phyloP scores from a whole-genome alignment of 2,113 vertebrate genomes.

The Lagopus muta region DNA sequence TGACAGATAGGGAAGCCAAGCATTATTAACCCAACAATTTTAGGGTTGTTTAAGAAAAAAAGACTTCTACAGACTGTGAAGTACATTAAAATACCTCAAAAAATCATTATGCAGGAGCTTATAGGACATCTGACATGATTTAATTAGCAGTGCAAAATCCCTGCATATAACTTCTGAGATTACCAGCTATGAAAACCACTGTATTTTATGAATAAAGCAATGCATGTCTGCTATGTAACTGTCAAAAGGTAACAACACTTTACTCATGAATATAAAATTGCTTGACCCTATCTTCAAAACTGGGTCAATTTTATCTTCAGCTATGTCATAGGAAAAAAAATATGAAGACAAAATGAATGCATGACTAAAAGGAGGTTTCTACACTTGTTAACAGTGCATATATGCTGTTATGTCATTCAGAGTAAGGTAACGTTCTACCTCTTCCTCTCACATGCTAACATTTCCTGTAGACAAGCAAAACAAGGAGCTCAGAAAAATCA shows the following conservation, averaged over 20 bases:
- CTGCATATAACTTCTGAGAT: neutral
- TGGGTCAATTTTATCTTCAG: neutral
- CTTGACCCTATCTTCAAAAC: neutral
- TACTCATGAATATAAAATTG: neutral
- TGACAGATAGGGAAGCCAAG: neutral
- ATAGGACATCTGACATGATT: neutral
- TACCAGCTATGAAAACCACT: neutral
- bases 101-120: neutral
- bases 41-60: neutral
- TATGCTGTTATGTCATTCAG: neutral
- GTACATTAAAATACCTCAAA: neutral
- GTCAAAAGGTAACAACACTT: neutral
- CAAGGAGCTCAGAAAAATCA: neutral
- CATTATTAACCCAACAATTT: neutral
- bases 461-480: neutral
- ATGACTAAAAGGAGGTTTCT: neutral
- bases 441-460: neutral
- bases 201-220: neutral
- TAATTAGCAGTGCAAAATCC: neutral
- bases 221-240: neutral
- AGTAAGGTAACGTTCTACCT: neutral
- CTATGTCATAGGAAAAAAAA: neutral
- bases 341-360: neutral
- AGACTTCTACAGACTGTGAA: neutral
- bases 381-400: neutral